Base-by-base conservation (phyloP, 1,140 invertebrate species). In the Apolygus lucorum region DNA sequence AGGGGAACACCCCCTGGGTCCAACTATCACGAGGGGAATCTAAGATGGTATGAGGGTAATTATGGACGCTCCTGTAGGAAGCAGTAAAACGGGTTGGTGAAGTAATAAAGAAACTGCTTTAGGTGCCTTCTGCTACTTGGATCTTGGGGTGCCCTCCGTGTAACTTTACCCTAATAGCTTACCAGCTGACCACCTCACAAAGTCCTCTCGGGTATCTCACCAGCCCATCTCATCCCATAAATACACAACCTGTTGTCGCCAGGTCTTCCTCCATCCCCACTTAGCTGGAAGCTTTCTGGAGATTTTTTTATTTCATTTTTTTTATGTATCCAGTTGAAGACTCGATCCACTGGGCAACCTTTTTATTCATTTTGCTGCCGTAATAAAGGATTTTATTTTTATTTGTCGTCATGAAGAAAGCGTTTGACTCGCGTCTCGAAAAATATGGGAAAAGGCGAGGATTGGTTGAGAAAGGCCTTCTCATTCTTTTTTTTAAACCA, bases 71-170 rank as follows among this genome's bases (percentile, higher is more conserved):
- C 54, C 54, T 22, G 54, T 13, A 4, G 54, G 13, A 21, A 59
- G 54, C 54, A 59, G 54, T 59, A 59, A 59, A 59, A 13, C 54
- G 11, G 54, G 54, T 59, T 59, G 54, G 54, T 59, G 22, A 59
- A 59, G 54, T 59, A 59, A 59, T 59, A 59, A 59, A 59, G 54
- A 59, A 59, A 59, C 54, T 59, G 54, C 54, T 59, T 59, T 59
- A 59, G 54, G 54, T 59, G 54, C 54, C 54, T 59, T 21, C 11
- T 59, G 54, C 54, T 59, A 59, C 54, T 59, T 59, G 54, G 54
- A 4, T 59, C 54, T 59, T 59, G 54, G 54, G 54, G 54, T 59
- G 54, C 54, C 54, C 22, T 17, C 22, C 54, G 54, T 59, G 54
- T 59, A 59, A 59, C 54, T 59, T 59, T 59, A 59, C 54, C 54